These are phyloP conservation scores for Phengaris alcon DNA, from an alignment of 2,888 invertebrate genomes.

Conservation along the genomic window DNA sequence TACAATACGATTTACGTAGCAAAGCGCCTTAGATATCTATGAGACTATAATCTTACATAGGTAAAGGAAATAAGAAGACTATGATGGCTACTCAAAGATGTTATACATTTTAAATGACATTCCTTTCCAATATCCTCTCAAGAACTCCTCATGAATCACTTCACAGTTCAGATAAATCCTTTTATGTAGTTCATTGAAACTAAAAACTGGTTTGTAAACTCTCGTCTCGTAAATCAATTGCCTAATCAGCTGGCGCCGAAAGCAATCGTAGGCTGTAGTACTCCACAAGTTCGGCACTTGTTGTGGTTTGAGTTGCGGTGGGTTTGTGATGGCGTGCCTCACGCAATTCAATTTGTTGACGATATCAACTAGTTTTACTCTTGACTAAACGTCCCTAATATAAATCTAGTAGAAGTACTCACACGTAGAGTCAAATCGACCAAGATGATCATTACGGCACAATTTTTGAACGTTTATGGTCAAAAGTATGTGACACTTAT, in stretches of 20 bases:
- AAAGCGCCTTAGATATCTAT: too few relatives aligned
- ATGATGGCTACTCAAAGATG: too few relatives aligned
- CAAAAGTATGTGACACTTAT: background rate
- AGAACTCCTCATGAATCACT: too few relatives aligned
- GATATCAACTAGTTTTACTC: conserved; percentile 20
- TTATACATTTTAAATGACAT: too few relatives aligned
- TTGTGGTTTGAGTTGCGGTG: background rate
- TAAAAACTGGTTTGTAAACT: background rate
- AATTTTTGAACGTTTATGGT: background rate
- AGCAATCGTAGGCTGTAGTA: background rate
- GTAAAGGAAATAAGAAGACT: too few relatives aligned
- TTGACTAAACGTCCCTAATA: background rate
- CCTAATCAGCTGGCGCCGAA: background rate
- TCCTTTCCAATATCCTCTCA: too few relatives aligned
- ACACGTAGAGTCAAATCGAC: background rate
- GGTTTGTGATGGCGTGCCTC: conserved; percentile 12
- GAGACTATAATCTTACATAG: too few relatives aligned
- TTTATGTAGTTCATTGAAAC: too few relatives aligned
- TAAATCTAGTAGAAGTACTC: too few relatives aligned
- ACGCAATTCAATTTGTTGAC: conserved; percentile 22
- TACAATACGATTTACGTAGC: too few relatives aligned
- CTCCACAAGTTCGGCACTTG: conserved; percentile 10
- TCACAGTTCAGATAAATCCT: too few relatives aligned
- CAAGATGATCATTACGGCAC: background rate
- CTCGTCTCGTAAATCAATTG: background rate